Conservation (phyloP, 2,797 vertebrate species). For the Tokudaia tokunoshimensis region DNA sequence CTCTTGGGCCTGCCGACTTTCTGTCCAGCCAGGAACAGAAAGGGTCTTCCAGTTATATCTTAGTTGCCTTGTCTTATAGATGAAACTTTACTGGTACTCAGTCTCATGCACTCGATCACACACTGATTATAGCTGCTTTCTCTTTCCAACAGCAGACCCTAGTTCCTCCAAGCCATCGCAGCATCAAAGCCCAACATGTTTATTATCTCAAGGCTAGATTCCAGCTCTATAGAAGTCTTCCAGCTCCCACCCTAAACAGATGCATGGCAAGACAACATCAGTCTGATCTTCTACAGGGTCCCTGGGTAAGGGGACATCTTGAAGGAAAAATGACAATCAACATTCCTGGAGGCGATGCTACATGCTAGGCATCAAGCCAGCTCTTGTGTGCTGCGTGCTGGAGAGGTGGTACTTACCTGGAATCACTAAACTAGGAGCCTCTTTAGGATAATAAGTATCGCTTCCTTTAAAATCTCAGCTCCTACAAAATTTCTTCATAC, state of each 20-base stretch:
- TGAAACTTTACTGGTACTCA: not conserved
- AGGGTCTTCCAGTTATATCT: no score
- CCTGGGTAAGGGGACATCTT: not conserved
- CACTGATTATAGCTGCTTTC: not conserved
- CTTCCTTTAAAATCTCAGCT: not conserved
- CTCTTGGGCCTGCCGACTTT: not conserved
- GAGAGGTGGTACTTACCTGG: not conserved
- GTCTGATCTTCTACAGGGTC: not conserved
- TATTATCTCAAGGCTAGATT: not conserved
- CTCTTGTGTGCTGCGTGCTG: not conserved
- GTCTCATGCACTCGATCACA: fast-evolving
- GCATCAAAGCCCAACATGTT: not conserved
- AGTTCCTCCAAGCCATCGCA: not conserved
- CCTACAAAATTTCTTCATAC: not conserved
- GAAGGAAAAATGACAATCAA: not conserved
- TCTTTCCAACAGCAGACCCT: not conserved
- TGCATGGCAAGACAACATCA: not conserved
- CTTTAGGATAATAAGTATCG: not conserved
- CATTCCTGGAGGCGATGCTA: not conserved
- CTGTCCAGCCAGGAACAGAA: not conserved
- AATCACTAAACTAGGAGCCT: not conserved
- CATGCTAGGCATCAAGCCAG: no score
- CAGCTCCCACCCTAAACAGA: not conserved
- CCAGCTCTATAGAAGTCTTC: not conserved
- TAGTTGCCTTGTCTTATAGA: not conserved